Conservation (phyloP, 2,888 invertebrate species). For the Ophonus ardosiacus region DNA sequence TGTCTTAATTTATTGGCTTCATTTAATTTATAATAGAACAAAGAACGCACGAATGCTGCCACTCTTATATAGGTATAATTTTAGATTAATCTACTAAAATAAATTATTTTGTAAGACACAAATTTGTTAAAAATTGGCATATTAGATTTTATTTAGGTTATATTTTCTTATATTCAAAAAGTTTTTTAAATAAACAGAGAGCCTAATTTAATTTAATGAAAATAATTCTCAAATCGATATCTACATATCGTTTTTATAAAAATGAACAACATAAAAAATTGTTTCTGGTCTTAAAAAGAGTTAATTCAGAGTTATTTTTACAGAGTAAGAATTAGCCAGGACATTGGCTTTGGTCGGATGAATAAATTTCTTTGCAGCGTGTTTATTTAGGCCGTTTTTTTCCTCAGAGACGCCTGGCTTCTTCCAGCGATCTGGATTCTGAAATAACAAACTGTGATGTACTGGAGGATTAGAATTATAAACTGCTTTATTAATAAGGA, state of each 20-base stretch:
- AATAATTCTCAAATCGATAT: slow-evolving; percentile 14
- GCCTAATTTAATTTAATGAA: too few relatives aligned
- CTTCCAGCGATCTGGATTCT: slow-evolving; percentile 11
- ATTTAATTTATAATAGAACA: too few relatives aligned
- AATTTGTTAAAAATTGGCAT: too few relatives aligned
- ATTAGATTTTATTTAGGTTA: too few relatives aligned
- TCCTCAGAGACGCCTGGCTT: slow-evolving; percentile 1
- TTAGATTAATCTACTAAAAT: too few relatives aligned
- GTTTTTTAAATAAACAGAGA: too few relatives aligned
- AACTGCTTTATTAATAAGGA: not conserved
- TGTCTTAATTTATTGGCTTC: too few relatives aligned
- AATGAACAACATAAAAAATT: not conserved
- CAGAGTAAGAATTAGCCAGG: slow-evolving; percentile 37
- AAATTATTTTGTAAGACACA: too few relatives aligned
- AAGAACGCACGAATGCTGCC: too few relatives aligned
- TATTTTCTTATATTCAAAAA: too few relatives aligned
- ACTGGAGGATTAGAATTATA: slow-evolving; percentile 34
- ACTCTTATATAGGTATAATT: too few relatives aligned
- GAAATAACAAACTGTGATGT: slow-evolving; percentile 43
- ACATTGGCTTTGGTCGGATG: slow-evolving; percentile 28
- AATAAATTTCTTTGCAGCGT: slow-evolving; percentile 36
- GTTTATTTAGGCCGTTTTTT: slow-evolving; percentile 47
- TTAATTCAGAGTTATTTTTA: slow-evolving; percentile 24
- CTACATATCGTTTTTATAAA: slow-evolving; percentile 6
- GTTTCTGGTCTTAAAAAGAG: not conserved